A percentile compares a stretch with the other conserved stretches of the same genome.
phyloP scores from a whole-genome alignment of 2,113 vertebrate species.

The Macquaria australasica region DNA sequence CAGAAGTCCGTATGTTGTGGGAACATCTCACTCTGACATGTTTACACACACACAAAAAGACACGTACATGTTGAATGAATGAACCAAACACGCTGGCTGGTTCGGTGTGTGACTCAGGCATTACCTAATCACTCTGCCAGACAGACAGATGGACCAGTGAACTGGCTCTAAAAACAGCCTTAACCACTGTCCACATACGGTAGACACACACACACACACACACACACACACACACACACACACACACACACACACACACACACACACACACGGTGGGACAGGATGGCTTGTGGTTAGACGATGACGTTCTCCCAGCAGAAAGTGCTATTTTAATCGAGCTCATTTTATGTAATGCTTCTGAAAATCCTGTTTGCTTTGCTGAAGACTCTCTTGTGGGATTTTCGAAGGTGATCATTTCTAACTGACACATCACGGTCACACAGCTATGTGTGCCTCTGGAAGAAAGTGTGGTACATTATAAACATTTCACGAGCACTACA shows the following conservation, averaged over 20 bases:
- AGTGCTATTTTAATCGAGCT: conserved; percentile 50
- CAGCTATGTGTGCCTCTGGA: neutral
- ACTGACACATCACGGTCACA: conserved; percentile 21
- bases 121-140: conserved; percentile 58
- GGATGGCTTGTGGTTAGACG: conserved; percentile 51
- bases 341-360: conserved; percentile 42
- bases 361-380: conserved; percentile 49
- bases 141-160: conserved; percentile 65
- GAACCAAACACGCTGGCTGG: conserved; percentile 38
- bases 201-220: neutral
- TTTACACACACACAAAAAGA: conserved; percentile 27
- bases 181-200: conserved; percentile 41
- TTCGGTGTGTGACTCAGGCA: conserved; percentile 56
- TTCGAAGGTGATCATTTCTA: conserved; percentile 54
- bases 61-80: conserved; percentile 3
- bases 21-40: conserved; percentile 26
- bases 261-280: conserved; percentile 16
- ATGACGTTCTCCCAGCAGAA: conserved; percentile 48
- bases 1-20: conserved; percentile 34
- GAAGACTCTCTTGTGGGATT: conserved; percentile 48
- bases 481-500: neutral
- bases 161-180: conserved; percentile 57
- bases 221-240: neutral
- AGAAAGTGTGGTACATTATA: neutral
- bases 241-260: conserved; percentile 6